These are phyloP conservation scores for Triplophysa rosa DNA, from an alignment of 2,113 vertebrate genomes.

Conservation along the genomic window DNA sequence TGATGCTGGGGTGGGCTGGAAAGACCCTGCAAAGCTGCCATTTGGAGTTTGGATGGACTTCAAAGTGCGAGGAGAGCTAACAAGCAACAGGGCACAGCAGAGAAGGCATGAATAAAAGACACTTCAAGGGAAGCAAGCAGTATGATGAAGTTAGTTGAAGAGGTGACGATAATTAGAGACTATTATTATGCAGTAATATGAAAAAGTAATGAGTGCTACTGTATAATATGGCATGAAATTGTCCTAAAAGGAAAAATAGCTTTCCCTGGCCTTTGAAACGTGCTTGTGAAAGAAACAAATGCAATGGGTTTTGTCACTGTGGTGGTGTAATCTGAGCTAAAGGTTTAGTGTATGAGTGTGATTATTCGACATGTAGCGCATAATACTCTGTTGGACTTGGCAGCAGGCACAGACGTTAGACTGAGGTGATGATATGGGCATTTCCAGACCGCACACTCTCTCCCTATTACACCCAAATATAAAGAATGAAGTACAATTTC, in stretches of 20 bases:
- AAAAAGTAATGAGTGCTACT: background rate
- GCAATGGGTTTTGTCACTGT: constrained; percentile 23
- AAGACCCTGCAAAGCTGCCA: constrained; percentile 35
- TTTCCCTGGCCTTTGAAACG: background rate
- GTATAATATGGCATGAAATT: background rate
- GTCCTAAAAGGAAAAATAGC: background rate
- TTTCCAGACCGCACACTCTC: constrained; percentile 30
- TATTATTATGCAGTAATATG: background rate
- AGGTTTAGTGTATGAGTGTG: constrained; percentile 24
- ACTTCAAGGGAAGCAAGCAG: background rate
- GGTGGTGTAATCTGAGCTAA: constrained; percentile 26
- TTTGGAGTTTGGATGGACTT: constrained; percentile 39
- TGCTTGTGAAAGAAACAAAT: background rate
- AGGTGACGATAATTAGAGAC: background rate
- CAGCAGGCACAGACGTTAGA: constrained; percentile 19
- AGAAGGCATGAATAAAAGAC: constrained; percentile 17
- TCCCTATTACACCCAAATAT: background rate
- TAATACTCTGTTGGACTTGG: constrained; percentile 55
- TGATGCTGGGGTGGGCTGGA: constrained; percentile 35
- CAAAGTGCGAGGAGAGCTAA: constrained; percentile 45
- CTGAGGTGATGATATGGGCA: constrained; percentile 35
- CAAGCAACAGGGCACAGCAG: constrained; percentile 7
- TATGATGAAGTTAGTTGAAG: background rate
- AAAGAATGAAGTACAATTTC: background rate
- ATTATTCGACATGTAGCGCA: constrained; percentile 33